These are phyloP conservation scores for Carcina quercana DNA, from an alignment of 2,888 invertebrate genomes.

Conservation along the genomic window DNA sequence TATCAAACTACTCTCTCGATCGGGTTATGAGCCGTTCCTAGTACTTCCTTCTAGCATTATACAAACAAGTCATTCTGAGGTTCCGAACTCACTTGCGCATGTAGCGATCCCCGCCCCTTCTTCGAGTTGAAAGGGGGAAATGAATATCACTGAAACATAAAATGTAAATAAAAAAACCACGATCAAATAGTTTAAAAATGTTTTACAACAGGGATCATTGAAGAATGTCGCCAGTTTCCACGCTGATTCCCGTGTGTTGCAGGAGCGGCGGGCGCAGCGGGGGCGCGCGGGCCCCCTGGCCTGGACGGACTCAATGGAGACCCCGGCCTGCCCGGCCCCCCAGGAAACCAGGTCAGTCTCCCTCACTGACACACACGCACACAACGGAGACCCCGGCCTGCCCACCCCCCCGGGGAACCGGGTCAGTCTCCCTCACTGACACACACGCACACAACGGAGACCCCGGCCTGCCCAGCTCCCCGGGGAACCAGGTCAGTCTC, in stretches of 20 bases:
- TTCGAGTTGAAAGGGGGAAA: too few species aligned
- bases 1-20: too few species aligned
- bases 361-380: constrained; percentile 59
- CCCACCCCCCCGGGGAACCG: constrained; percentile 91
- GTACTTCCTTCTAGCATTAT: too few species aligned
- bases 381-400: constrained; percentile 86
- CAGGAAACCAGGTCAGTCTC: constrained; percentile 82
- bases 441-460: constrained; percentile 81
- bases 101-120: too few species aligned
- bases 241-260: background rate
- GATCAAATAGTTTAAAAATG: too few species aligned
- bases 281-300: constrained; percentile 84
- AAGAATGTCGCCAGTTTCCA: too few species aligned
- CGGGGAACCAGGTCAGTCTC: constrained; percentile 82
- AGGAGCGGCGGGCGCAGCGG: constrained; percentile 40
- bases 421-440: constrained; percentile 53
- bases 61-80: too few species aligned
- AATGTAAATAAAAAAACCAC: too few species aligned
- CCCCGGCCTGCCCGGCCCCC: constrained; percentile 90
- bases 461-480: constrained; percentile 90
- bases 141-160: too few species aligned
- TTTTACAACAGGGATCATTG: too few species aligned
- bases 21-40: too few species aligned
- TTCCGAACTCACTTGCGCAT: too few species aligned
- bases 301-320: constrained; percentile 84